phyloP scores from a whole-genome alignment of 2,888 invertebrate genomes.

The Polietes domitor region DNA sequence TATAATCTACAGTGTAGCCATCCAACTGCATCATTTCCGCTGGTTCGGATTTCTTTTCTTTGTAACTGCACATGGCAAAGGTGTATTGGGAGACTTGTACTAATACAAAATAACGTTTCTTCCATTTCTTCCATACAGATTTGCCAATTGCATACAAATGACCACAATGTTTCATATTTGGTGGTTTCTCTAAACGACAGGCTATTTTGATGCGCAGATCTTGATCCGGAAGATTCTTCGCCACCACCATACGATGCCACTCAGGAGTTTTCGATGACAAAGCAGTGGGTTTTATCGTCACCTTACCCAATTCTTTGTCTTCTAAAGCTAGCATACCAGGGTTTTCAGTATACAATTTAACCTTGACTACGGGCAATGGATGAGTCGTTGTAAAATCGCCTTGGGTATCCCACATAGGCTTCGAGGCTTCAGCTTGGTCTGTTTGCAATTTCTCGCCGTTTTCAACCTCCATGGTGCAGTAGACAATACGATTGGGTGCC shows the following conservation, averaged over 20 bases:
- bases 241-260: slow-evolving; percentile 98
- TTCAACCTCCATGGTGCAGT: slow-evolving; percentile 99
- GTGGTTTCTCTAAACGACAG: slow-evolving; percentile 98
- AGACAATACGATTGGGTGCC: slow-evolving; percentile 98
- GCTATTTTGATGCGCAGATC: slow-evolving; percentile 98
- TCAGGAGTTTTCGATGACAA: slow-evolving; percentile 95
- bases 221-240: slow-evolving; percentile 97
- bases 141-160: slow-evolving; percentile 96
- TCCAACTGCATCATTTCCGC: slow-evolving; percentile 99
- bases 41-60: slow-evolving; percentile 99
- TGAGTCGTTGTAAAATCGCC: slow-evolving; percentile 99
- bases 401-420: slow-evolving; percentile 99
- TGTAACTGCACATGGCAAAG: slow-evolving; percentile 99
- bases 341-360: slow-evolving; percentile 98
- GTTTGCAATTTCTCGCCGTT: slow-evolving; percentile 99
- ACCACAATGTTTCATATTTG: slow-evolving; percentile 99
- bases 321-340: slow-evolving; percentile 98
- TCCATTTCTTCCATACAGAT: slow-evolving; percentile 99
- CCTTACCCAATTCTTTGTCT: slow-evolving; percentile 98
- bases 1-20: slow-evolving; percentile 99
- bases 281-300: slow-evolving; percentile 92
- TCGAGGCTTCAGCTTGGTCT: slow-evolving; percentile 99
- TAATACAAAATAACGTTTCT: slow-evolving; percentile 97
- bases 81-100: slow-evolving; percentile 99
- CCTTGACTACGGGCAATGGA: slow-evolving; percentile 97